phyloP scores from a whole-genome alignment of 2,888 invertebrate genomes.

The Diarsia mendica region DNA sequence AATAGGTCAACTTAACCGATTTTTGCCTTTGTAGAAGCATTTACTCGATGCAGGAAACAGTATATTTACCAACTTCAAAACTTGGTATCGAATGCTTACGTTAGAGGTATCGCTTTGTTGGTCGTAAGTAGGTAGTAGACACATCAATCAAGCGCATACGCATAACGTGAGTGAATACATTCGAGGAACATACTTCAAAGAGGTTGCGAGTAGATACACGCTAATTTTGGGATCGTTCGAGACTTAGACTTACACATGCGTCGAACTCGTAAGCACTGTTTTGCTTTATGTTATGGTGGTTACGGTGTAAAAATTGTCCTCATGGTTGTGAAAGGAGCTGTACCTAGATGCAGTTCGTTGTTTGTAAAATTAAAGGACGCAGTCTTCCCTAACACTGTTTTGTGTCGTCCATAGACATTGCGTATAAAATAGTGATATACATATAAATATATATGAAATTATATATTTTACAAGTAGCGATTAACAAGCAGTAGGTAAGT shows the following conservation, averaged over 20 bases:
- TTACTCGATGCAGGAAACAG: conserved; percentile 5
- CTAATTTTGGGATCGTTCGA: conserved; percentile 62
- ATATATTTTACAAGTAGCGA: too few species aligned
- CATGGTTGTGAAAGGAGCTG: conserved; percentile 1
- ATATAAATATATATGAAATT: too few species aligned
- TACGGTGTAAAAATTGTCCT: not conserved
- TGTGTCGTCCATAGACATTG: not conserved
- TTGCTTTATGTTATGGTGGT: not conserved
- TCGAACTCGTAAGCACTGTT: conserved; percentile 5
- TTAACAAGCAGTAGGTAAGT: too few species aligned
- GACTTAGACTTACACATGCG: conserved; percentile 50
- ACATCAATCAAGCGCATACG: conserved; percentile 61
- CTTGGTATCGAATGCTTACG: conserved; percentile 26
- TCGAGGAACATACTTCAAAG: conserved; percentile 64
- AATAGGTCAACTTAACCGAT: not conserved
- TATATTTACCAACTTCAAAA: conserved; percentile 17
- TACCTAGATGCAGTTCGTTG: not conserved
- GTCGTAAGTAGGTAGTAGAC: conserved; percentile 48
- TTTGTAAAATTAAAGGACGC: not conserved
- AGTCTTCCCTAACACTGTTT: not conserved
- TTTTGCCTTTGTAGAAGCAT: not conserved
- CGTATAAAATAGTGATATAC: not conserved
- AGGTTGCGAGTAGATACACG: conserved; percentile 51
- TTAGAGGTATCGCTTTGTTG: conserved; percentile 39
- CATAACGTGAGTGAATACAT: conserved; percentile 59